Conservation (phyloP, 2,888 invertebrate genomes). For the Malthinus flaveolus region DNA sequence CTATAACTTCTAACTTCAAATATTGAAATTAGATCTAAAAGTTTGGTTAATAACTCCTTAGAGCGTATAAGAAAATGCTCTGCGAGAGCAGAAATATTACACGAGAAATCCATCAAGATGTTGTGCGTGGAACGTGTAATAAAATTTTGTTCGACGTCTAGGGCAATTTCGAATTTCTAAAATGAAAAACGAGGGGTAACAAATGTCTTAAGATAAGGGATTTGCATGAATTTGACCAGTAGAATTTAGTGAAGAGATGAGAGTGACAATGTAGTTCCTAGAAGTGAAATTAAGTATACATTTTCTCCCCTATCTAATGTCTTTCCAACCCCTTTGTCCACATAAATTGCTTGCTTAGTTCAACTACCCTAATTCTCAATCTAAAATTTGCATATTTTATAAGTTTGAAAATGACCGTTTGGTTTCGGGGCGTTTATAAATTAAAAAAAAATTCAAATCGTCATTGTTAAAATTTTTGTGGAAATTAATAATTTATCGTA, state of each 20-base stretch:
- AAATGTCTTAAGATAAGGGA: not conserved
- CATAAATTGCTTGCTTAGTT: conserved; percentile 50
- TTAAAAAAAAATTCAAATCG: not conserved
- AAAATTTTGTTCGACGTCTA: not conserved
- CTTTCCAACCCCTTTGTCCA: conserved; percentile 48
- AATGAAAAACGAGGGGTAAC: not conserved
- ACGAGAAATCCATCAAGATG: conserved; percentile 22
- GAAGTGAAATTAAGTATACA: conserved; percentile 47
- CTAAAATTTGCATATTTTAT: conserved; percentile 43
- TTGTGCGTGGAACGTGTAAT: conserved; percentile 12
- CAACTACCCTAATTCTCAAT: conserved; percentile 43
- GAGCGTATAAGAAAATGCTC: conserved; percentile 1
- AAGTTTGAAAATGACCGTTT: conserved; percentile 33
- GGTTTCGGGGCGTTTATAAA: conserved; percentile 15
- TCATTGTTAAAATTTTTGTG: too few relatives aligned
- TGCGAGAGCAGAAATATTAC: not conserved
- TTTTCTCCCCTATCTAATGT: conserved; percentile 49
- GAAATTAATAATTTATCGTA: too few relatives aligned
- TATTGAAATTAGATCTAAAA: too few relatives aligned
- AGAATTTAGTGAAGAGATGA: conserved; percentile 17
- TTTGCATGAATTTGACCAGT: conserved; percentile 22
- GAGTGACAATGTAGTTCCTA: conserved; percentile 29
- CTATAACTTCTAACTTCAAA: too few relatives aligned
- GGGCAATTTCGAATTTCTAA: not conserved
- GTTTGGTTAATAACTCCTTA: too few relatives aligned